Evolutionary conservation across 2,113 vertebrate species (phyloP), one percentile per base, ranked within the genome.

Genomic region (Oxygymnocypris stewartii): DNA sequence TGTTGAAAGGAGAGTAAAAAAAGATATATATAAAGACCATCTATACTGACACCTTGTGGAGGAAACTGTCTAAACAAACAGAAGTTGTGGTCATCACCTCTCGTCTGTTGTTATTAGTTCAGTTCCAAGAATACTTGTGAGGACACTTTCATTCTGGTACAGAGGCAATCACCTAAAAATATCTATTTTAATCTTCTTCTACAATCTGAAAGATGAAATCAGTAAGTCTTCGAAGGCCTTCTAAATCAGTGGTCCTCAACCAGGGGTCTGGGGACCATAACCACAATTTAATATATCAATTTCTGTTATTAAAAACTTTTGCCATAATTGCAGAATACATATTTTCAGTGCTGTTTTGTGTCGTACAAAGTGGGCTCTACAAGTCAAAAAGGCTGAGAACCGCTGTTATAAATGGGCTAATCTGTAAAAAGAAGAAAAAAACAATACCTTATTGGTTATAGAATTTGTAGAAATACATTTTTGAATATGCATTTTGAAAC

Each of bases 1-100:
- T 47, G 54, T 9, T 8, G 42, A 12, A 74, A 2, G 74, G 25
- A 78, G 16, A 35, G 42, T 25, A 71, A 31, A 78, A 16, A 54
- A 2, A 54, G 6, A 82, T 28, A 49, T 28, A 71, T 23, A 23
- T 35, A 44, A 71, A 31, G 49, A 57, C 20, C 20, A 84, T 84
- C 47, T 54, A 59, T 59, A 84, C 82, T 84, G 82, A 84, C 82
- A 84, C 44, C 82, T 74, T 84, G 82, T 84, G 67, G 82, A 74
- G 28, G 20, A 84, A 73, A 84, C 63, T 71, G 54, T 12, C 44
- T 28, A 77, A 77, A 51, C 75, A 31, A 77, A 77, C n/a, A 31
- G n/a, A 77, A 51, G n/a, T 42, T 74, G 37, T 73, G 28, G 67
- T 31, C 31, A 71, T 71, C 37, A 42, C 35, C 37, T 74, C 31